phyloP scores from a whole-genome alignment of 2,888 invertebrate species.

The Blastobasis adustella region DNA sequence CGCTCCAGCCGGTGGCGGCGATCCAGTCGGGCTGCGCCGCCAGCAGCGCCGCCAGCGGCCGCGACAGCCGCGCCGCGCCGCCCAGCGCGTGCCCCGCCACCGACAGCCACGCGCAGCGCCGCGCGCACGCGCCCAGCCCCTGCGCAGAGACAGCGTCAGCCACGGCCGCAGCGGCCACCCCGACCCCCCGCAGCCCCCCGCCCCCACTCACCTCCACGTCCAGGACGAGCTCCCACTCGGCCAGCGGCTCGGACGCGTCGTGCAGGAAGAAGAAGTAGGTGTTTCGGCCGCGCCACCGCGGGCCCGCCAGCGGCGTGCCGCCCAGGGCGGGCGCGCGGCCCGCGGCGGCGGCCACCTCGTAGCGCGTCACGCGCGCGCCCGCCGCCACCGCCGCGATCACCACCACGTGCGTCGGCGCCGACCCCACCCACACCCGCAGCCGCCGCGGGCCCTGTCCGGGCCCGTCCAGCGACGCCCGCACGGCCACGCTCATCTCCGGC shows the following conservation, averaged over 20 bases:
- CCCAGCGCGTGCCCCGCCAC: conserved; percentile 72
- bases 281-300: conserved; percentile 20
- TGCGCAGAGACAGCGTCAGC: background rate
- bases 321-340: conserved; percentile 16
- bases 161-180: background rate
- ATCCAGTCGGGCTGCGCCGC: conserved; percentile 78
- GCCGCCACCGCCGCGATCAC: conserved; percentile 76
- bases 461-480: too few species aligned
- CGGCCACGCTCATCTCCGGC: conserved; percentile 11
- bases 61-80: conserved; percentile 71
- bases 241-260: conserved; percentile 13
- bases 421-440: background rate
- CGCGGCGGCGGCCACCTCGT: conserved; percentile 75
- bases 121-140: conserved; percentile 12
- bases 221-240: conserved; percentile 5
- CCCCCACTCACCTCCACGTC: conserved; percentile 4
- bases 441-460: background rate
- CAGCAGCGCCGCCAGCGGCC: conserved; percentile 68
- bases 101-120: conserved; percentile 43
- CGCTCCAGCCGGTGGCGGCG: conserved; percentile 81
- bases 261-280: conserved; percentile 16
- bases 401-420: conserved; percentile 34
- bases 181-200: background rate
- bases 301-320: conserved; percentile 43
- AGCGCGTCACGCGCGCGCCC: conserved; percentile 58